Conservation (phyloP, 2,113 vertebrate species). For the Anarhynchus alexandrinus region DNA sequence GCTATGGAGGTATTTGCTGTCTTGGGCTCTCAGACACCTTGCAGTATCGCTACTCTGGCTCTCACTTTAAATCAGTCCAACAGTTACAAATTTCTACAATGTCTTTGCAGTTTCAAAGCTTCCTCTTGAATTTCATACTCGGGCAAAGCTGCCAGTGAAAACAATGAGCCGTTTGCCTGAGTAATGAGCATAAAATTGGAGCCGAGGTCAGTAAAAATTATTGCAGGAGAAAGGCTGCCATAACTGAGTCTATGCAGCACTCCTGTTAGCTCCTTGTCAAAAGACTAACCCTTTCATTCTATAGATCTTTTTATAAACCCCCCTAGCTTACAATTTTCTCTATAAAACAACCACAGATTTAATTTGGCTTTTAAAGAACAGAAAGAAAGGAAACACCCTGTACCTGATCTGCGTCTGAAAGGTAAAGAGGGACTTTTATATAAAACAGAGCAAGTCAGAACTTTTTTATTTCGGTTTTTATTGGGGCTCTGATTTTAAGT, state of each 20-base stretch:
- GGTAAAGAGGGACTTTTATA: constrained; percentile 8
- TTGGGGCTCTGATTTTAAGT: not conserved
- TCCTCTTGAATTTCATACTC: not conserved
- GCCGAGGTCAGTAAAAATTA: constrained; percentile 30
- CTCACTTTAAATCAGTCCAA: not conserved
- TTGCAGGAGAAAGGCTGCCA: not conserved
- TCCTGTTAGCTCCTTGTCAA: not conserved
- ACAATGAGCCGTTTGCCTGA: constrained; percentile 15
- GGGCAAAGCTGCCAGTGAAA: constrained; percentile 17
- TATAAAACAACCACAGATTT: constrained; percentile 24
- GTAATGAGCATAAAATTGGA: constrained; percentile 46
- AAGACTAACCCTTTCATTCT: constrained; percentile 24
- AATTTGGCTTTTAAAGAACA: constrained; percentile 32
- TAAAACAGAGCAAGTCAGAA: constrained; percentile 27
- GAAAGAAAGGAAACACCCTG: not conserved
- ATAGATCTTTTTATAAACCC: constrained; percentile 33
- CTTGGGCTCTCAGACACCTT: not conserved
- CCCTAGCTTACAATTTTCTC: constrained; percentile 14
- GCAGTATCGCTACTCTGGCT: not conserved
- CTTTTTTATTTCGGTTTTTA: constrained; percentile 26
- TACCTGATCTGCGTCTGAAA: constrained; percentile 21
- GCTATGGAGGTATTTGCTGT: not conserved
- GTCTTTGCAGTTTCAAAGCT: not conserved
- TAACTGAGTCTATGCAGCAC: not conserved
- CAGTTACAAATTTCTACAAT: not conserved